Conservation (phyloP, 2,888 invertebrate species). For the Branchellion lobata region DNA sequence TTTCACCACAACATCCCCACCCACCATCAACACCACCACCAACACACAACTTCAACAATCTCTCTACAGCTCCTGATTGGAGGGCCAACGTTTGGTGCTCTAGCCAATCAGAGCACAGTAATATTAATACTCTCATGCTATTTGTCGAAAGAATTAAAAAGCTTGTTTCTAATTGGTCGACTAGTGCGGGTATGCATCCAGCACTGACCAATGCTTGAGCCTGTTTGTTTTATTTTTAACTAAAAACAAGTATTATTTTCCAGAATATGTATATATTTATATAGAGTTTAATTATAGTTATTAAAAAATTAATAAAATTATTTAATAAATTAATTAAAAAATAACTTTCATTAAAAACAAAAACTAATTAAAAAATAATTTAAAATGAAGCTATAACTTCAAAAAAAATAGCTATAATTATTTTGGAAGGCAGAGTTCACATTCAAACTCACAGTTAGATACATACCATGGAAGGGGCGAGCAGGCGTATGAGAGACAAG, state of each 20-base stretch:
- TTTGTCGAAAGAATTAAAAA: not conserved
- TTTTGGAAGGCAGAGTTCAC: no score
- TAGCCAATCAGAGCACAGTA: conserved; percentile 10
- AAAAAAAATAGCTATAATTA: no score
- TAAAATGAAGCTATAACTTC: not conserved
- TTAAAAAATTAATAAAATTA: not conserved
- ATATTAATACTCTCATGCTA: conserved; percentile 3
- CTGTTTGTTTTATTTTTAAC: no score
- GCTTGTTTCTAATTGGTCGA: not conserved
- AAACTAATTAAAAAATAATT: not conserved
- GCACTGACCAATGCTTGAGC: not conserved
- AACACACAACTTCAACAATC: not conserved
- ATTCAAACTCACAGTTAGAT: no score
- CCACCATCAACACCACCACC: not conserved
- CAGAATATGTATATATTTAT: no score
- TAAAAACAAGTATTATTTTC: no score
- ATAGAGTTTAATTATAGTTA: not conserved
- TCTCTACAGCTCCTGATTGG: not conserved
- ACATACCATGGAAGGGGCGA: no score
- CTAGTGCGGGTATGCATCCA: not conserved
- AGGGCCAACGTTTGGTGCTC: not conserved
- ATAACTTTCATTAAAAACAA: not conserved
- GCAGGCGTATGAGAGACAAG: no score
- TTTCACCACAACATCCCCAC: no score
- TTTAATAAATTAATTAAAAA: not conserved